Evolutionary conservation across 2,888 invertebrate species (phyloP), one percentile per base, ranked within the genome.

Genomic region (Mythimna ferrago): DNA sequence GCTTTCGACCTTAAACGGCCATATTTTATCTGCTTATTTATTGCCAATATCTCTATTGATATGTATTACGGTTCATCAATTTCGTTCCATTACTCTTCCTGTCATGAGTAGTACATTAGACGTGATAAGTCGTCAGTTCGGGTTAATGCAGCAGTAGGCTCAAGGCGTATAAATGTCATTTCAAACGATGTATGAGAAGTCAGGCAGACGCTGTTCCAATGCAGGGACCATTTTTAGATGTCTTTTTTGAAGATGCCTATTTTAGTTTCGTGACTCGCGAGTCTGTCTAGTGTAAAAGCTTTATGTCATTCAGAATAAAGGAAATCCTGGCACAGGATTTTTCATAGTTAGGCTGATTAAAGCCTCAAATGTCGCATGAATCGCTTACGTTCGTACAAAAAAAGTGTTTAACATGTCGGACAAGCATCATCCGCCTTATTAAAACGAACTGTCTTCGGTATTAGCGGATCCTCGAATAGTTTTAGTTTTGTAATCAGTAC

Each of bases 11-110:
- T 94, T 93, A 94, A 94, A 93, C 89, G 91, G 92, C 89, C 89
- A 94, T 94, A 94, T 94, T 93, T 95, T 93, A 94, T 93, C 91
- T 89, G 89, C 88, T 93, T 94, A 95, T 95, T 95, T 95, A 95
- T 94, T 90, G 90, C 92, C 88, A 89, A 89, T 92, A 88, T 89
- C 88, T 88, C 82, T 87, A 88, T 88, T 88, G 88, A 88, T 89
- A 89, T 90, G 86, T 85, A 85, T 86, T 83, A 78, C 71, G 72
- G 75, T 76, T 82, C 81, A 85, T 86, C 81, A 86, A 79, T 81
- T 71, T 78, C 48, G 32, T 77, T 62, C 77, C 79, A 79, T 84
- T 83, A 84, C 77, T 82, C 73, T 77, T 81, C 73, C 72, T 66
- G 67, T 63, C 73, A 65, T 60, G 60, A 38, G 61, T 57, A 58